Evolutionary conservation across 2,113 vertebrate genomes (phyloP), one percentile per base, ranked within the genome.

Genomic region (Hassar affinis): DNA sequence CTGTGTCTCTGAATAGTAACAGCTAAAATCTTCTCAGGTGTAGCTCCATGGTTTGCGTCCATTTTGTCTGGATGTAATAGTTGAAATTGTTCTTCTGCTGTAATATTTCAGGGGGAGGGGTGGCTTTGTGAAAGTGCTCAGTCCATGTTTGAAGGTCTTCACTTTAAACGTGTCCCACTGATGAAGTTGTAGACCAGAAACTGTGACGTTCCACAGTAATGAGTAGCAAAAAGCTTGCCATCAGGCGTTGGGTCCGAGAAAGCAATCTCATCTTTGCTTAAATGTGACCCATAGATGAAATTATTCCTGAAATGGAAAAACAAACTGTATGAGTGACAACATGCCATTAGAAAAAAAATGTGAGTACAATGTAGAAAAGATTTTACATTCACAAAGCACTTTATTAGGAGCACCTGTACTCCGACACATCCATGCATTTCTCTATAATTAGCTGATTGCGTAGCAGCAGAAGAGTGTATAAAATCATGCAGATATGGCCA

Each of bases 171-270:
- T 0, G 87, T 93, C 45, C 96, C 95, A 2, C 95, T 98, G 90
- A 99, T 95, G 94, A 99, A 99, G 91, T 99, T 99, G 92, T 99
- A 99, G 33, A 99, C 97, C 92, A 99, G 94, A 94, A 99, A 99
- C 91, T 95, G 96, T 80, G 97, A 95, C 14, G 97, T 99, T 91
- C 95, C 95, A 89, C 97, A 99, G 90, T 99, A 99, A 83, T 95
- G 94, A 0, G 96, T 98, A 80, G 97, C 98, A 85, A 99, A 99
- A 82, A 99, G 95, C 86, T 99, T 99, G 51, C 98, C 98, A 75
- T 99, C 98, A 0, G 98, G 97, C 27, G 98, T 99, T 7, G 98
- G 98, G 91, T 99, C 98, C 8, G 98, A 99, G 93, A 99, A 99
- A 38, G 98, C 98, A 1, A 99, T 98, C 95, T 99, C 98, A 81